A percentile compares a stretch with the other conserved stretches of the same genome.
These are phyloP conservation scores for Pheosia gnoma DNA, from an alignment of 2,888 invertebrate genomes.

Conservation along the genomic window DNA sequence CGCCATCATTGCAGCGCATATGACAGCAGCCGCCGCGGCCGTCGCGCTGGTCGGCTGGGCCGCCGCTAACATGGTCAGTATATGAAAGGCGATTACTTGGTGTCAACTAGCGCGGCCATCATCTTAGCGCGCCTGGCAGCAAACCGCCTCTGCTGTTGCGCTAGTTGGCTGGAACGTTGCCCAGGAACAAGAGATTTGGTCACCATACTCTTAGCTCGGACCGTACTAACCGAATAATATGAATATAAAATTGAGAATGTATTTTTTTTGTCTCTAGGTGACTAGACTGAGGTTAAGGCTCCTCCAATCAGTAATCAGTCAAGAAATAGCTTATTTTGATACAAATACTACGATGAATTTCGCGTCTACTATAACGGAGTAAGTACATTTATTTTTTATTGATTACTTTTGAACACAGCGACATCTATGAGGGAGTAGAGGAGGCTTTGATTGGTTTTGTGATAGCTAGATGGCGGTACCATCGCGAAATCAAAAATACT, in stretches of 20 bases:
- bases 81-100: too few relatives aligned
- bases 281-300: constrained; percentile 85
- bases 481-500: too few relatives aligned
- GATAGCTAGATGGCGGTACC: background rate
- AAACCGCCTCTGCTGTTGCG: background rate
- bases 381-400: constrained; percentile 55
- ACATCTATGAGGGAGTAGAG: background rate
- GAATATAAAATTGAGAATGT: background rate
- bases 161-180: too few relatives aligned
- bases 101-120: too few relatives aligned
- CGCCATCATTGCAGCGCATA: constrained; percentile 76
- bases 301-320: constrained; percentile 86
- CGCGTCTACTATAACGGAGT: constrained; percentile 89
- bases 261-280: constrained; percentile 60
- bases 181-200: too few relatives aligned
- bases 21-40: constrained; percentile 77
- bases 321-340: constrained; percentile 90
- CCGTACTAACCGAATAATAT: too few relatives aligned
- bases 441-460: background rate
- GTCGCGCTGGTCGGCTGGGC: constrained; percentile 83
- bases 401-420: background rate
- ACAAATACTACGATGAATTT: constrained; percentile 87
- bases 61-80: constrained; percentile 74
- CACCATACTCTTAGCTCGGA: too few relatives aligned
- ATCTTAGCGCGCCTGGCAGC: background rate